A percentile compares a stretch with the other conserved stretches of the same genome.
Evolutionary conservation across 2,888 invertebrate genomes (phyloP).

Genomic region (Sinopyrophorus schimmeli): DNA sequence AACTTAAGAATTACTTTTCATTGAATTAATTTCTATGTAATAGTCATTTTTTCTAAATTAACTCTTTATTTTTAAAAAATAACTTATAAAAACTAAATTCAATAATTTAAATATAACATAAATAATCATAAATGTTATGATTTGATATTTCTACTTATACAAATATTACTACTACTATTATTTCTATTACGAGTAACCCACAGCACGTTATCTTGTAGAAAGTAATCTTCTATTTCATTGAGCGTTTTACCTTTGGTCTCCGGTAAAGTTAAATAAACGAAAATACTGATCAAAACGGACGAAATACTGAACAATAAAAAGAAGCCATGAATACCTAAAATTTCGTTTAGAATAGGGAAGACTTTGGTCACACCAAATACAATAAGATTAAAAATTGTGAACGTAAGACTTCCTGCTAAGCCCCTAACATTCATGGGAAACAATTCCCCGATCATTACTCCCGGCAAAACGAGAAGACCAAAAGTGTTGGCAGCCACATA

Average conservation of each 20-base stretch:
- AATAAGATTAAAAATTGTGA: constrained; percentile 70
- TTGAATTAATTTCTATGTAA: too few species aligned
- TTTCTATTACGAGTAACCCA: constrained; percentile 61
- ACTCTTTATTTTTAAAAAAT: too few species aligned
- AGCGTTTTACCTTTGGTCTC: constrained; percentile 75
- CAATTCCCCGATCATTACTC: constrained; percentile 75
- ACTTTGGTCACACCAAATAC: constrained; percentile 72
- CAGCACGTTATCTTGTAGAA: constrained; percentile 66
- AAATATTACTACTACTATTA: constrained; percentile 3
- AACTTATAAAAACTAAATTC: too few species aligned
- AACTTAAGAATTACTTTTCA: too few species aligned
- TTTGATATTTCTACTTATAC: constrained; percentile 4
- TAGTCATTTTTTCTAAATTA: too few species aligned
- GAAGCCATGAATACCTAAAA: constrained; percentile 67
- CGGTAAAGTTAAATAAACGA: constrained; percentile 70
- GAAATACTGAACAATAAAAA: constrained; percentile 72
- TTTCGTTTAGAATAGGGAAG: constrained; percentile 65
- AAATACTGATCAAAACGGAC: constrained; percentile 65
- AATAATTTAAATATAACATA: background rate
- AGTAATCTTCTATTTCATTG: constrained; percentile 78
- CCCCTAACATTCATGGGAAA: constrained; percentile 75
- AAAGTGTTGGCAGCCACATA: constrained; percentile 76
- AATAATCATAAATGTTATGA: background rate
- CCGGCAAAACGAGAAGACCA: constrained; percentile 74
- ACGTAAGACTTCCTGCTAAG: constrained; percentile 72